Percentiles rank a stretch among this genome's conserved stretches.
These are phyloP conservation scores for Tauraco erythrolophus DNA, from an alignment of 2,113 vertebrate genomes.

Conservation along the genomic window DNA sequence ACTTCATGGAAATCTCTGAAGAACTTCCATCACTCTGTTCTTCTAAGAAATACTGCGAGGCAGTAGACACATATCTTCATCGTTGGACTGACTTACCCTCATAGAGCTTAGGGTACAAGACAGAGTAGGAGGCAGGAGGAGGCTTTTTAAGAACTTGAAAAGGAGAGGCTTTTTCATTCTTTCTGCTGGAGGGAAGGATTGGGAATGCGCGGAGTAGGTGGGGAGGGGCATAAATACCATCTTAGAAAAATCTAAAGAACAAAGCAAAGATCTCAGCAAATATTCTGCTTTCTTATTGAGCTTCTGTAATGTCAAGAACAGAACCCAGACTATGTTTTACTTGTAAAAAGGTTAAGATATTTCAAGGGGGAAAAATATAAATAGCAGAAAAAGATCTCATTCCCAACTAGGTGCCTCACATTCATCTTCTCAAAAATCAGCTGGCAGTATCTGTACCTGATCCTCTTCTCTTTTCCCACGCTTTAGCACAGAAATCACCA, in stretches of 20 bases:
- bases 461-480: neutral
- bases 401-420: neutral
- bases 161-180: neutral
- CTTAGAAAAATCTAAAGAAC: neutral
- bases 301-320: neutral
- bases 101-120: neutral
- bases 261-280: neutral
- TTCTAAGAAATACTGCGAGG: neutral
- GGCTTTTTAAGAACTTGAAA: neutral
- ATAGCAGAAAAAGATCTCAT: neutral
- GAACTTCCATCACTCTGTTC: neutral
- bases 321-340: neutral
- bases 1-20: neutral
- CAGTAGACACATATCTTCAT: fast-evolving
- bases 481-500: neutral
- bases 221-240: neutral
- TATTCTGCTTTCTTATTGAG: neutral
- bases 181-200: neutral
- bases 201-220: neutral
- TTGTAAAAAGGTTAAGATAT: neutral
- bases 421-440: neutral
- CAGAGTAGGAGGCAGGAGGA: neutral
- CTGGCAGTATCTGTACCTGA: neutral
- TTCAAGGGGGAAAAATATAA: neutral
- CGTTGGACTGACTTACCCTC: neutral